Evolutionary conservation across 2,113 vertebrate genomes (phyloP), one percentile per base, ranked within the genome.

Genomic region (Psammodynastes pulverulentus): DNA sequence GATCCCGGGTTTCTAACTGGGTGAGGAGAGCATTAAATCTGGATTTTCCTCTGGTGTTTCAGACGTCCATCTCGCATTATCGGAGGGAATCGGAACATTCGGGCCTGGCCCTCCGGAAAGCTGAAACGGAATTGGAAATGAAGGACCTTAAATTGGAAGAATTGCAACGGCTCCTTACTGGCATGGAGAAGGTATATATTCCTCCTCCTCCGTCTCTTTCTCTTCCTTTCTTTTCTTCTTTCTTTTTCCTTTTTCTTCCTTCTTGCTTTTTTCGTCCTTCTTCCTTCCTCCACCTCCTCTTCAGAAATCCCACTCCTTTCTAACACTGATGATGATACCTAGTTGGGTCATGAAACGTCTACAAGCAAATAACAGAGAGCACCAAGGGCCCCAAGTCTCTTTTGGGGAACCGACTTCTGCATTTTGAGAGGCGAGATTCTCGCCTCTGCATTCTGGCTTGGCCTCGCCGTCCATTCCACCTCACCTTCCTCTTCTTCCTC

Each of bases 121-220:
- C 97, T 0, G 97, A 98, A 93, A 94, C 96, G 91, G 97, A 26
- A 0, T 93, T 92, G 1, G 93, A 94, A 52, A 96, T 95, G 94
- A 98, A 98, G 89, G 98, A 99, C 88, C 19, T 92, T 58, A 97
- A 98, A 51, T 95, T 98, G 0, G 96, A 98, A 0, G 98, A 98
- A 92, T 97, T 99, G 39, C 98, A 98, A 94, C 97, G 98, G 53
- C 95, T 99, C 88, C 93, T 99, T 96, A 94, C 97, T 0, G 98
- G 98, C 49, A 98, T 99, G 98, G 98, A 98, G 96, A 96, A 93
- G 97, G 98, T 98, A 7, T 39, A 46, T 10, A 79, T 10, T 29
- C 0, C 29, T 90, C 29, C 17, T 43, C 45, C 21, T 3, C 62
- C n/a, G n/a, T n/a, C n/a, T n/a, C n/a, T n/a, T n/a, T n/a, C n/a